Evolutionary conservation across 2,113 vertebrate genomes (phyloP).

Genomic region (Vombatus ursinus): DNA sequence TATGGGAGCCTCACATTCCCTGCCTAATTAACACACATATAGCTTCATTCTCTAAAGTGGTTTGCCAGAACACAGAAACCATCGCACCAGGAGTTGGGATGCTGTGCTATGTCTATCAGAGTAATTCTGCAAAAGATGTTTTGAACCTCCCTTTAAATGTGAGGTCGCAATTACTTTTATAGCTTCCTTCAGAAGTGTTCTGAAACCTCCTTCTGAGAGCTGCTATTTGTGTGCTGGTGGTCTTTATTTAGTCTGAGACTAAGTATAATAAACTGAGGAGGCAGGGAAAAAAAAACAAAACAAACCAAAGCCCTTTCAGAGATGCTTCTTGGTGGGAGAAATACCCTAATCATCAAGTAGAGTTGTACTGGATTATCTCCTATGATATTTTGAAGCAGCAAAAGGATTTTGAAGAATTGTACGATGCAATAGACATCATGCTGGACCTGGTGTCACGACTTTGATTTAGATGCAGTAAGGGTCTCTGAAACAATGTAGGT

Average conservation of each 20-base stretch:
- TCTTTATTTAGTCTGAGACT: background rate
- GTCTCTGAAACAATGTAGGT: no score
- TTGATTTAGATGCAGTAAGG: no score
- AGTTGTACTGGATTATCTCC: background rate
- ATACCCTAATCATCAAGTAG: background rate
- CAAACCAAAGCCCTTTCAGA: background rate
- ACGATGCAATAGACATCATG: background rate
- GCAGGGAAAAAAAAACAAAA: background rate
- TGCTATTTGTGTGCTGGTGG: background rate
- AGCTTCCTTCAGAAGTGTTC: background rate
- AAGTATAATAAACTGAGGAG: background rate
- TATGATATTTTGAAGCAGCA: background rate
- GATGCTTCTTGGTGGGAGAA: background rate
- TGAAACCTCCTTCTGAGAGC: background rate
- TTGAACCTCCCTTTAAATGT: background rate
- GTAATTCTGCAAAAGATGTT: background rate
- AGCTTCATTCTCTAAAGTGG: background rate
- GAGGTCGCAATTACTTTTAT: background rate
- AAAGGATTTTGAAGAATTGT: background rate
- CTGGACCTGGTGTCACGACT: background rate
- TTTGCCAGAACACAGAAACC: background rate
- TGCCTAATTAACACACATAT: background rate
- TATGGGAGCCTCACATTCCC: background rate
- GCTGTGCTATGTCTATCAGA: background rate
- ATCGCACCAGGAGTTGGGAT: background rate